phyloP scores from a whole-genome alignment of 2,113 vertebrate genomes.

The Oreochromis aureus region DNA sequence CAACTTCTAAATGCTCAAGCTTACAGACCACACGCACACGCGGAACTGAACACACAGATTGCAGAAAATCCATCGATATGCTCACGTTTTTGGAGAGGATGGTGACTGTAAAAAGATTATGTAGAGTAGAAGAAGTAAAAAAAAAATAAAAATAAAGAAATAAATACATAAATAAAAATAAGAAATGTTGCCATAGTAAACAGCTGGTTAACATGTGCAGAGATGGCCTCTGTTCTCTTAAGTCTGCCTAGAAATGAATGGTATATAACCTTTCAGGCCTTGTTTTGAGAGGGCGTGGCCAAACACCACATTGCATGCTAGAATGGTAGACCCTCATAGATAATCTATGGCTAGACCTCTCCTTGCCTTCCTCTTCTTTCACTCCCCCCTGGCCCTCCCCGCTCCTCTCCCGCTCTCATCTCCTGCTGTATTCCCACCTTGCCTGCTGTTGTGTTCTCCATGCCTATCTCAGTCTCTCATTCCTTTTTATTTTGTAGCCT shows the following conservation, averaged over 20 bases:
- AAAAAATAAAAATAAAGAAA: neutral
- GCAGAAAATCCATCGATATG: slow-evolving; percentile 60
- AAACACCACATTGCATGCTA: slow-evolving; percentile 97
- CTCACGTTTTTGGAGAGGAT: slow-evolving; percentile 62
- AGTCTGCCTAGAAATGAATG: slow-evolving; percentile 57
- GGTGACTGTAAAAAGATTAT: slow-evolving; percentile 58
- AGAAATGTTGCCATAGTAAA: slow-evolving; percentile 67
- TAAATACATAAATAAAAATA: slow-evolving; percentile 6
- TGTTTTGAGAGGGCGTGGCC: slow-evolving; percentile 76
- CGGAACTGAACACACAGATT: slow-evolving; percentile 32
- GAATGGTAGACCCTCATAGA: slow-evolving; percentile 78
- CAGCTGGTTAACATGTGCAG: slow-evolving; percentile 60
- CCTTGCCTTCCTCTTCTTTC: slow-evolving; percentile 57
- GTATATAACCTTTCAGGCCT: slow-evolving; percentile 64
- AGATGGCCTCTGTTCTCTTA: slow-evolving; percentile 58
- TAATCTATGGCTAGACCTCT: slow-evolving; percentile 65
- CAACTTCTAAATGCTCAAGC: slow-evolving; percentile 24
- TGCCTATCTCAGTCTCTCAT: slow-evolving; percentile 64
- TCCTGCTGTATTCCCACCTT: slow-evolving; percentile 61
- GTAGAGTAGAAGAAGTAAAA: slow-evolving; percentile 38
- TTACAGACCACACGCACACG: slow-evolving; percentile 16
- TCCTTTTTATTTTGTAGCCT: slow-evolving; percentile 81
- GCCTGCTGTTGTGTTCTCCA: slow-evolving; percentile 70
- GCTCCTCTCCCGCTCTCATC: slow-evolving; percentile 49
- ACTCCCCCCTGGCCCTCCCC: slow-evolving; percentile 32